Evolutionary conservation across 2,113 vertebrate species (phyloP).

Genomic region (Mormyrus lacerda): DNA sequence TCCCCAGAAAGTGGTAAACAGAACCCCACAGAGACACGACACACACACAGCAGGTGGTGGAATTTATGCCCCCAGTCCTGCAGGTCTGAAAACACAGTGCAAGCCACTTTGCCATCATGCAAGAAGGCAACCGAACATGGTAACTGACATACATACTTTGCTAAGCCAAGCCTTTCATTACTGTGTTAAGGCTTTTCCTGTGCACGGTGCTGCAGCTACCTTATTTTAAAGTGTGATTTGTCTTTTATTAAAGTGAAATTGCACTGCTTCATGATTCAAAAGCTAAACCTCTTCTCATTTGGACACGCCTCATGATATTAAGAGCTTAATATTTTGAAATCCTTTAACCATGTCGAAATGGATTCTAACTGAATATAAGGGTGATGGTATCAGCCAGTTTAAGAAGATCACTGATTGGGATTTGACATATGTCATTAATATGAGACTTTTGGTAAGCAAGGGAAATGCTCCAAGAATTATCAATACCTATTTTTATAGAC

Average conservation of each 20-base stretch:
- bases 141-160: background rate
- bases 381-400: background rate
- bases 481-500: background rate
- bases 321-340: background rate
- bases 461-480: background rate
- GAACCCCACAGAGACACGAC: background rate
- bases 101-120: background rate
- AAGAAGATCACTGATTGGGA: background rate
- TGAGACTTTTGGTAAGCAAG: background rate
- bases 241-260: slow-evolving; percentile 4
- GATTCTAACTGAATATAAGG: background rate
- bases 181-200: background rate
- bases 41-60: background rate
- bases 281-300: background rate
- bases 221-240: background rate
- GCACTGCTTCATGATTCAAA: background rate
- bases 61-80: background rate
- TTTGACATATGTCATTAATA: background rate
- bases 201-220: background rate
- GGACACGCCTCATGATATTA: background rate
- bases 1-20: background rate
- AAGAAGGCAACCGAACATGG: background rate
- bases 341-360: background rate
- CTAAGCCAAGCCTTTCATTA: background rate
- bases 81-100: background rate